phyloP scores from a whole-genome alignment of 2,797 vertebrate species.

The Liparis tanakae region DNA sequence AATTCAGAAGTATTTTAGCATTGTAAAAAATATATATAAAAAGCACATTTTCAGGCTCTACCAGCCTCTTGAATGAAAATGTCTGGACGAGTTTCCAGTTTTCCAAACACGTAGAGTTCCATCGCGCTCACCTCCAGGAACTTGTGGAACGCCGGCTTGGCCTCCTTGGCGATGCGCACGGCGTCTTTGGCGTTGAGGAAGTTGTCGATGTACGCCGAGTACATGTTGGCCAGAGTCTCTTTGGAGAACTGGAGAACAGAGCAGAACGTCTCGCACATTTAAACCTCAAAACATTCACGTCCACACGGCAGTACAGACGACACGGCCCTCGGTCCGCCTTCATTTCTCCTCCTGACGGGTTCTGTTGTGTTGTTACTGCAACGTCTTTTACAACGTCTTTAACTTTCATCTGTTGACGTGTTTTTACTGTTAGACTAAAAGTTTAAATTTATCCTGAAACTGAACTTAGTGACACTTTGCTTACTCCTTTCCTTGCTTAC shows the following conservation, averaged over 20 bases:
- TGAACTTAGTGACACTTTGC: too few relatives aligned
- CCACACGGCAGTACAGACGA: too few relatives aligned
- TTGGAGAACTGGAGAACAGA: constrained; percentile 90
- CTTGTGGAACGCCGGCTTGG: constrained; percentile 95
- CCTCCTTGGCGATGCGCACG: constrained; percentile 95
- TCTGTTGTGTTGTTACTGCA: too few relatives aligned
- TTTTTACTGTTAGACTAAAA: too few relatives aligned
- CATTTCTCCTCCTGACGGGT: too few relatives aligned
- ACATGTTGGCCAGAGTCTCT: constrained; percentile 94
- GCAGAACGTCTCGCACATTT: background rate
- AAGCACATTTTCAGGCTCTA: background rate
- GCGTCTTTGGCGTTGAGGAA: constrained; percentile 99
- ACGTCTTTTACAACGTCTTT: too few relatives aligned
- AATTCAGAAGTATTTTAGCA: background rate
- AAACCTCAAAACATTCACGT: too few relatives aligned
- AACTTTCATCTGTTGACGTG: too few relatives aligned
- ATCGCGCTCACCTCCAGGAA: constrained; percentile 98
- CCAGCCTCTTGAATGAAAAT: background rate
- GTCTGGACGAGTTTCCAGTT: background rate
- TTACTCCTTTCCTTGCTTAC: too few relatives aligned
- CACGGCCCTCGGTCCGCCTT: too few relatives aligned
- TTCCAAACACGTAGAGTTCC: constrained; percentile 14
- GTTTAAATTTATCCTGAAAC: too few relatives aligned
- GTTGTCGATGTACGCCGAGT: constrained; percentile 98
- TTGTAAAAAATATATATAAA: background rate